Evolutionary conservation across 2,888 invertebrate species (phyloP), one percentile per base, ranked within the genome.

Genomic region (Schrankia costaestrigalis): DNA sequence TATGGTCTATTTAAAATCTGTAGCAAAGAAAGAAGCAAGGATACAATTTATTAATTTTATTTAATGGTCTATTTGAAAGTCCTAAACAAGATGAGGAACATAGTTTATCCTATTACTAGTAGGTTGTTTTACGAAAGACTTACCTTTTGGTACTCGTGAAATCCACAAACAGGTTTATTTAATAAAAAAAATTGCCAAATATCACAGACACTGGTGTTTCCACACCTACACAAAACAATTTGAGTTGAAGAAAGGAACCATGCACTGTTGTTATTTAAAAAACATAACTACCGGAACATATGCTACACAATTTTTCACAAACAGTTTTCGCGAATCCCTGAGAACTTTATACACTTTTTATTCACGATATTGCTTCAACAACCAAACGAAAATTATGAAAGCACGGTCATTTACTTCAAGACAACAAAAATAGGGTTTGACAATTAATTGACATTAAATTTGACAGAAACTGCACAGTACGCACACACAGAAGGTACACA

Each of bases 371-470:
- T n/a, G n/a, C n/a, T n/a, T n/a, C n/a, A n/a, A n/a, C n/a, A n/a
- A n/a, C n/a, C n/a, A n/a, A n/a, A n/a, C n/a, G n/a, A n/a, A 36
- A 46, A 43, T 32, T 36, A 39, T 26, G 28, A 42, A 49, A 38
- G 44, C 55, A 44, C 49, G 14, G 17, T 24, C 19, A 30, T 19
- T 27, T 27, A 15, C 18, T 19, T 41, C 34, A 49, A 55, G 49
- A 53, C 53, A 56, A 55, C 44, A 52, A 52, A 58, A 52, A 56
- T 56, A 50, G 38, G 55, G 33, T 52, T 52, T 43, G 55, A 55
- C 54, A 46, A n/a, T n/a, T n/a, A n/a, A n/a, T n/a, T n/a, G n/a
- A n/a, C n/a, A n/a, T n/a, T n/a, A n/a, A n/a, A n/a, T 37, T 48
- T 54, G 48, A 51, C 37, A 35, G 26, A 35, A 35, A 41, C 42